Evolutionary conservation across 37 sponge, comb jelly and placozoan genomes (phyloP).

Genomic region (Tethya wilhelma): DNA sequence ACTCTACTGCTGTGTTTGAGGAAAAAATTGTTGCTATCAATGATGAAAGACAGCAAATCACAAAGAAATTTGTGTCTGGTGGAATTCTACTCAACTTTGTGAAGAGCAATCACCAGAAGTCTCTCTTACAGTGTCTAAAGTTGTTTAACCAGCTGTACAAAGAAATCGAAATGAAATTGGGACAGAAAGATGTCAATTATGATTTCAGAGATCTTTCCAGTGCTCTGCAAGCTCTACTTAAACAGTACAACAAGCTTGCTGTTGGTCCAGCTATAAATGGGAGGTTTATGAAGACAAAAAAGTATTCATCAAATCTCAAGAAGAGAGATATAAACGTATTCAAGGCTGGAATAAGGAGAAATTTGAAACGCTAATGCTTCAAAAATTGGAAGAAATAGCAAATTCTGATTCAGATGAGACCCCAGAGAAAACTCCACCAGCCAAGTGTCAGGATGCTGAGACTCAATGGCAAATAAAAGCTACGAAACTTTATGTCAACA

Average conservation of each 20-base stretch:
- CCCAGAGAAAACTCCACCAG: neutral
- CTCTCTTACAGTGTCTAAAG: neutral
- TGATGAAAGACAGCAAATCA: neutral
- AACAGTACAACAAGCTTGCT: constrained; percentile 2
- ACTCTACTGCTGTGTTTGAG: neutral
- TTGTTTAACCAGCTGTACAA: constrained; percentile 17
- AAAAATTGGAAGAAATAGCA: neutral
- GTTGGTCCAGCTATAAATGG: constrained; percentile 52
- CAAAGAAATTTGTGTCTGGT: constrained; percentile 21
- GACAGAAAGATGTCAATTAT: neutral
- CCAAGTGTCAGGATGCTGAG: too few relatives aligned
- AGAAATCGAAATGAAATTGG: neutral
- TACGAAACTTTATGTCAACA: too few relatives aligned
- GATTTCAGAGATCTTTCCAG: neutral
- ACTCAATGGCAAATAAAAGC: too few relatives aligned
- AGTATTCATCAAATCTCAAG: neutral
- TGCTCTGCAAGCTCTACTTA: constrained; percentile 7
- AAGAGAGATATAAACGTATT: neutral
- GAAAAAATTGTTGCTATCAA: neutral
- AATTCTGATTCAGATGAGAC: neutral
- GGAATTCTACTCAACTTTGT: constrained; percentile 15
- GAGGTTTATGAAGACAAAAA: constrained; percentile 24
- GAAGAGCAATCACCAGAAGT: constrained; percentile 1
- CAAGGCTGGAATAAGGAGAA: constrained; percentile 13
- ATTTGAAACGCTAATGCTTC: neutral